Percentiles rank a stretch among this genome's conserved stretches.
phyloP scores from a whole-genome alignment of 2,797 vertebrate species.

The Dromococcyx pavoninus region DNA sequence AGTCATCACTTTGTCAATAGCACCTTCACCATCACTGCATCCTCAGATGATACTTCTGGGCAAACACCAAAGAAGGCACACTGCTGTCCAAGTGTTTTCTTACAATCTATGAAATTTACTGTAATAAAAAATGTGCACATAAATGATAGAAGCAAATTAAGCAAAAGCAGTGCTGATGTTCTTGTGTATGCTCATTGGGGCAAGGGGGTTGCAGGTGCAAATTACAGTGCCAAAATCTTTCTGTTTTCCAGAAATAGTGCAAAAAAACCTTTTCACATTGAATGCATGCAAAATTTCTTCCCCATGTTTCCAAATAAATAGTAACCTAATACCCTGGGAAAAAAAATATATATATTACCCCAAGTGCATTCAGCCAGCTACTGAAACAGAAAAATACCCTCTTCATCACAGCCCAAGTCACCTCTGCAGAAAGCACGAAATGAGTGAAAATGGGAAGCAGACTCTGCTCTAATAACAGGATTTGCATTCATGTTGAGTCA shows the following conservation, averaged over 20 bases:
- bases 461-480: background rate
- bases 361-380: background rate
- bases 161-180: background rate
- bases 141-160: background rate
- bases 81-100: background rate
- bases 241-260: background rate
- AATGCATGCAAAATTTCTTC: background rate
- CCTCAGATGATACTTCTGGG: background rate
- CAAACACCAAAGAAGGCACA: background rate
- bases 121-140: accelerated
- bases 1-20: background rate
- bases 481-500: accelerated
- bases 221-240: background rate
- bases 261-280: background rate
- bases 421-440: background rate
- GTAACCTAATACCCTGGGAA: background rate
- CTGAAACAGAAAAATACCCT: background rate
- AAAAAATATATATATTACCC: too few species aligned
- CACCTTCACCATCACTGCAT: background rate
- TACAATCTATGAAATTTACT: background rate
- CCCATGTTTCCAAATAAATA: accelerated
- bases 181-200: background rate
- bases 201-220: background rate
- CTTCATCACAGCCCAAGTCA: background rate
- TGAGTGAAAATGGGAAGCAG: background rate